phyloP scores from a whole-genome alignment of 2,113 vertebrate genomes.

The Rhinolophus ferrumequinum region DNA sequence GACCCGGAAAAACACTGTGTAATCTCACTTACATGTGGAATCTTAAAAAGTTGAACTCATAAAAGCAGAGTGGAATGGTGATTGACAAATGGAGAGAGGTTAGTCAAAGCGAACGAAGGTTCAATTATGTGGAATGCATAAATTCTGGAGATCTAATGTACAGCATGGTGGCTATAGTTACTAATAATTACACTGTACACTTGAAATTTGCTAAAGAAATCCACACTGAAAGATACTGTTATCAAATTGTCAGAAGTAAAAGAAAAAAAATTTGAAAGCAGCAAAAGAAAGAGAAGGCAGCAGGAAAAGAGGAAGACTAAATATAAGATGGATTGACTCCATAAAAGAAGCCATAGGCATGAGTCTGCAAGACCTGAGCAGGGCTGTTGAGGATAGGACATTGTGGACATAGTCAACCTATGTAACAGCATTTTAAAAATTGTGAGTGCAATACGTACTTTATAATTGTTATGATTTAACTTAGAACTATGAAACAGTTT shows the following conservation, averaged over 20 bases:
- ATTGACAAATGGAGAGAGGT: not conserved
- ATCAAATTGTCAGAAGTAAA: no score
- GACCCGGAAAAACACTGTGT: no score
- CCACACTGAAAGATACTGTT: no score
- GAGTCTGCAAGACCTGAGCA: no score
- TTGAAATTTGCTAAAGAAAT: no score
- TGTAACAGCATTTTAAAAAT: not conserved
- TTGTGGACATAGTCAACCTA: not conserved
- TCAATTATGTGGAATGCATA: not conserved
- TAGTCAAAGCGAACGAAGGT: not conserved
- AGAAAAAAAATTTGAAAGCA: no score
- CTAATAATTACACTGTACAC: not conserved
- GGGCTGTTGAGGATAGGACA: no score
- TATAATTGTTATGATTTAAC: not conserved
- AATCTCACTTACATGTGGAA: no score
- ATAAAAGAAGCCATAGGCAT: no score
- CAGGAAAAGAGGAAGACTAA: no score
- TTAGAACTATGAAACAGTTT: not conserved
- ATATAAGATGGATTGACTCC: no score
- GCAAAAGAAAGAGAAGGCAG: no score
- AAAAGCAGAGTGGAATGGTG: not conserved
- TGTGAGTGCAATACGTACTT: not conserved
- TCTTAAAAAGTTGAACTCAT: not conserved
- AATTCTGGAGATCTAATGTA: not conserved
- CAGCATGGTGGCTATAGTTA: not conserved